Evolutionary conservation across 2,888 invertebrate genomes (phyloP).

Genomic region (Chaetogeoica ovagalla): DNA sequence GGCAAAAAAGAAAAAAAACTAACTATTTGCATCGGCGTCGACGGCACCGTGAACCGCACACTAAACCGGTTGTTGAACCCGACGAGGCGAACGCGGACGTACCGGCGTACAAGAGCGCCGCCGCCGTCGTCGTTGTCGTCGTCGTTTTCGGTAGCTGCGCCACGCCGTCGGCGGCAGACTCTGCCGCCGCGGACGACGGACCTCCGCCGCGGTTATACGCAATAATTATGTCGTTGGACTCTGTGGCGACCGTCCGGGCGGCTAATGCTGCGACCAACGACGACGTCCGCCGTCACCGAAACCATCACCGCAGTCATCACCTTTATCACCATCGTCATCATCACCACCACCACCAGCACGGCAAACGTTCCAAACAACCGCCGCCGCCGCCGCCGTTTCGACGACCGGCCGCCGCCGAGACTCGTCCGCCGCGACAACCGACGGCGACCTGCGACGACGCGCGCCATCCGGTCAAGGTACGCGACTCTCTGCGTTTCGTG

Average conservation of each 20-base stretch:
- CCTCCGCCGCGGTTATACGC: constrained; percentile 3
- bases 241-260: neutral
- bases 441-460: neutral
- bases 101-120: too few species aligned
- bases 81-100: constrained; percentile 14
- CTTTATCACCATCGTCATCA: constrained; percentile 4
- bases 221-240: constrained; percentile 37
- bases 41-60: neutral
- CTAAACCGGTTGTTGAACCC: constrained; percentile 51
- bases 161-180: too few species aligned
- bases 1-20: too few species aligned
- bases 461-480: constrained; percentile 36
- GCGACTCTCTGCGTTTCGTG: neutral
- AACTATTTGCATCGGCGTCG: constrained; percentile 5
- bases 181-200: too few species aligned
- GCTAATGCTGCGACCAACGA: neutral
- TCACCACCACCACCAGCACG: constrained; percentile 18
- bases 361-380: constrained; percentile 19
- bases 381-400: neutral
- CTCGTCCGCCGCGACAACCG: neutral
- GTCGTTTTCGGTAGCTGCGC: too few species aligned
- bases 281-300: constrained; percentile 16
- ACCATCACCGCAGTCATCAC: constrained; percentile 3
- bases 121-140: too few species aligned
- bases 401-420: neutral